Evolutionary conservation across 2,888 invertebrate genomes (phyloP).

Genomic region (Anorthoa munda): DNA sequence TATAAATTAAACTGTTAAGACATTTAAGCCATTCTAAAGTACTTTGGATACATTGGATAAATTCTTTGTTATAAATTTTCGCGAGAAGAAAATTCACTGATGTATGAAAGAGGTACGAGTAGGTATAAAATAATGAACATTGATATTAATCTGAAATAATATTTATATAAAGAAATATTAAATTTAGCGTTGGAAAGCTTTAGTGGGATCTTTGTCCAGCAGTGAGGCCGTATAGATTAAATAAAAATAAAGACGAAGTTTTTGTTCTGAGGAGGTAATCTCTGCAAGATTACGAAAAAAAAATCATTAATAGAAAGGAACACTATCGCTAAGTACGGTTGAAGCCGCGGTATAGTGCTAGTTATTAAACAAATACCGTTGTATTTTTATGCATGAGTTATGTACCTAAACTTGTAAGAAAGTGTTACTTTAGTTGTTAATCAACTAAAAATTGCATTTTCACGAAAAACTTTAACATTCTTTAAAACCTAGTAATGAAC

Average conservation of each 20-base stretch:
- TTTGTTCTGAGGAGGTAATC: no score
- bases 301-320: no score
- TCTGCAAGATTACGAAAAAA: no score
- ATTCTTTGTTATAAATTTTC: not conserved
- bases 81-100: not conserved
- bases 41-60: not conserved
- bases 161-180: no score
- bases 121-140: no score
- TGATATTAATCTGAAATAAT: not conserved
- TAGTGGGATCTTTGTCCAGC: no score
- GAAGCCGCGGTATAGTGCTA: no score
- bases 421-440: conserved; percentile 1
- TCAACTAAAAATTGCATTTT: conserved; percentile 18
- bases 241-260: no score
- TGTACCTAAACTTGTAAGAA: conserved; percentile 3
- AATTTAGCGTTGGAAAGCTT: no score
- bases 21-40: not conserved
- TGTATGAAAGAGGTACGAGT: not conserved
- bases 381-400: not conserved
- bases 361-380: not conserved
- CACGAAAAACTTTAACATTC: conserved; percentile 14
- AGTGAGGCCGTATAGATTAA: no score
- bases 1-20: conserved; percentile 7
- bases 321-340: no score
- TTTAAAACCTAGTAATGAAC: conserved; percentile 1